These are phyloP conservation scores for Hycleus cichorii DNA, from an alignment of 1,140 invertebrate species.

Conservation along the genomic window DNA sequence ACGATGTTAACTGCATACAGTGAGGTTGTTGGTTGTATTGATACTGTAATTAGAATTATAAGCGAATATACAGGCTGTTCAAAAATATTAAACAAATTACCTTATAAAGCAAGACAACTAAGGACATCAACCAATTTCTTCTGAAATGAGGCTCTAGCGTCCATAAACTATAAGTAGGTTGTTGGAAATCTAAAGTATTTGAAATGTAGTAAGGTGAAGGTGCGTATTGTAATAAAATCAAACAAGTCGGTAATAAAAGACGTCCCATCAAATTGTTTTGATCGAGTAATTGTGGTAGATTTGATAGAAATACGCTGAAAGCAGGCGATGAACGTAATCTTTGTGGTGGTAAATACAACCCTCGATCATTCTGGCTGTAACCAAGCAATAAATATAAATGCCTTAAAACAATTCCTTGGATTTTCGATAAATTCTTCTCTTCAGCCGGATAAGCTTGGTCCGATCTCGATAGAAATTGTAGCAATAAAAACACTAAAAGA, in stretches of 20 bases:
- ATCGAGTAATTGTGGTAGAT: conserved; percentile 87
- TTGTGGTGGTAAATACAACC: conserved; percentile 83
- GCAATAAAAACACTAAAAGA: conserved; percentile 88
- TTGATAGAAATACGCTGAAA: conserved; percentile 92
- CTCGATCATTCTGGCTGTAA: conserved; percentile 84
- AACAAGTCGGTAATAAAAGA: conserved; percentile 73
- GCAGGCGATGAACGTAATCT: conserved; percentile 81
- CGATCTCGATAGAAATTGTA: conserved; percentile 83
- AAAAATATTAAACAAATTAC: conserved; percentile 45
- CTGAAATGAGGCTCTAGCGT: conserved; percentile 76
- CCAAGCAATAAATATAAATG: conserved; percentile 89
- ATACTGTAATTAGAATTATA: conserved; percentile 56
- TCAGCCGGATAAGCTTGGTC: conserved; percentile 77
- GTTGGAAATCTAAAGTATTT: conserved; percentile 45
- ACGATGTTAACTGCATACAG: conserved; percentile 67
- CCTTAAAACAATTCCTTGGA: conserved; percentile 80
- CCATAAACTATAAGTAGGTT: conserved; percentile 78
- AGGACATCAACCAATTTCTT: conserved; percentile 84
- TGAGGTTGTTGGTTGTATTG: conserved; percentile 80
- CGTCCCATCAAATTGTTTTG: conserved; percentile 90
- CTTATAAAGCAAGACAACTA: conserved; percentile 96
- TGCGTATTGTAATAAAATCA: conserved; percentile 82
- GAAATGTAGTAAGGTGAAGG: conserved; percentile 63
- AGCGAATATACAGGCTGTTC: neutral
- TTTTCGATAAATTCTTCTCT: conserved; percentile 69